Base-by-base conservation (phyloP, 2,797 vertebrate species). In the Crenuchus spilurus region DNA sequence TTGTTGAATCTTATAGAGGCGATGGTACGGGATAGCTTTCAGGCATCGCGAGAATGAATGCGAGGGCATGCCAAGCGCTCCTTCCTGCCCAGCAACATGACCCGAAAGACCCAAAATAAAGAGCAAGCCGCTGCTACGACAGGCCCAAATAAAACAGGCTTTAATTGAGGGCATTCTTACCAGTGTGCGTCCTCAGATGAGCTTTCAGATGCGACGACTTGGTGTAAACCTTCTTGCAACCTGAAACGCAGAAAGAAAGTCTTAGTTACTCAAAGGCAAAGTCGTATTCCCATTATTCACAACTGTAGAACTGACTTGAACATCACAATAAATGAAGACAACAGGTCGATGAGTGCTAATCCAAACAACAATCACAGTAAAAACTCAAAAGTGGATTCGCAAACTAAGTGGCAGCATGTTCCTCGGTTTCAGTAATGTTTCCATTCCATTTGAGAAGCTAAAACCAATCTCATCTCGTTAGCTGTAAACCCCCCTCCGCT, bases 121-220 rank as follows among this genome's bases (percentile, higher is more conserved):
- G 76, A 90, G 80, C 82, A 35, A 76, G 58, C 76, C 63, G 80
- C 54, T 76, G 76, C 76, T 82, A 77, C 68, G 61, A 76, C 41
- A 22, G 35, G 80, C 80, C 80, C 79, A 66, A 83, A 85, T 86
- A 85, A 84, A 79, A 20, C 14, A 42, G 16, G 61, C 74, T 77
- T 74, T 67, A 60, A 70, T 78, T 61, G 20, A 30, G 37, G 55
- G 66, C 63, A 20, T 86, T 90, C 94, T 92, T 97, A 99, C 97
- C 97, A 65, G 97, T 99, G 91, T 99, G 97, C 88, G 97, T 99
- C 91, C 97, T 95, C 92, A 99, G 95, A 92, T 99, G 97, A 48
- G 97, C 97, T 92, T 99, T 99, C 92, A 99, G 94, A 89, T 99
- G 97, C 80, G 97, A 99, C 51, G 97, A 99, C 91, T 99, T 99